phyloP scores from a whole-genome alignment of 2,113 vertebrate genomes.

The Pyxicephalus adspersus region DNA sequence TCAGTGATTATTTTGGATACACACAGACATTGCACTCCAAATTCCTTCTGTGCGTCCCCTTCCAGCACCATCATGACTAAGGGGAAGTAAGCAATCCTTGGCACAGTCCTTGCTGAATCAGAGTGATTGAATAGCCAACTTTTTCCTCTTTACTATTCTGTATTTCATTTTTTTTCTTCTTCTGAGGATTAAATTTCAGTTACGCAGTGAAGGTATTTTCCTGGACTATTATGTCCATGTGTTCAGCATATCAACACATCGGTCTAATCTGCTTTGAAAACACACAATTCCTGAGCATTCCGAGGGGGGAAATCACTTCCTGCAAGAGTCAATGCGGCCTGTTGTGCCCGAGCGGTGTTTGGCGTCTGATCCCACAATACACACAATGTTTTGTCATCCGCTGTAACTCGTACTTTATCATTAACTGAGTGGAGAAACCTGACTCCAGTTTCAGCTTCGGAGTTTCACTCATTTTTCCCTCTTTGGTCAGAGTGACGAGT shows the following conservation, averaged over 20 bases:
- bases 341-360: background rate
- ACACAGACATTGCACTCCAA: too few species aligned
- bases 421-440: slow-evolving; percentile 17
- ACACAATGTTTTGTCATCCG: slow-evolving; percentile 42
- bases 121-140: slow-evolving; percentile 24
- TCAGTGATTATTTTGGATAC: too few species aligned
- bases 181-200: slow-evolving; percentile 3
- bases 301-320: slow-evolving; percentile 27
- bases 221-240: slow-evolving; percentile 21
- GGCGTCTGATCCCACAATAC: slow-evolving; percentile 31
- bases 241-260: slow-evolving; percentile 24
- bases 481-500: background rate
- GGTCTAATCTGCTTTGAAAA: slow-evolving; percentile 22
- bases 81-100: too few species aligned
- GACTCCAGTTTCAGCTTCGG: slow-evolving; percentile 42
- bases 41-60: too few species aligned
- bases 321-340: background rate
- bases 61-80: too few species aligned
- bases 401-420: slow-evolving; percentile 23
- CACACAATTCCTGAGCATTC: background rate
- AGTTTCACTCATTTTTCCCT: slow-evolving; percentile 40
- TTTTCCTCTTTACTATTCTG: background rate
- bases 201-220: slow-evolving; percentile 14
- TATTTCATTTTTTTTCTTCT: background rate
- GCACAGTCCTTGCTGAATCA: background rate